Percentiles rank a stretch among this genome's conserved stretches.
phyloP scores from a whole-genome alignment of 2,113 vertebrate species.

The Gnathonemus longibarbis region DNA sequence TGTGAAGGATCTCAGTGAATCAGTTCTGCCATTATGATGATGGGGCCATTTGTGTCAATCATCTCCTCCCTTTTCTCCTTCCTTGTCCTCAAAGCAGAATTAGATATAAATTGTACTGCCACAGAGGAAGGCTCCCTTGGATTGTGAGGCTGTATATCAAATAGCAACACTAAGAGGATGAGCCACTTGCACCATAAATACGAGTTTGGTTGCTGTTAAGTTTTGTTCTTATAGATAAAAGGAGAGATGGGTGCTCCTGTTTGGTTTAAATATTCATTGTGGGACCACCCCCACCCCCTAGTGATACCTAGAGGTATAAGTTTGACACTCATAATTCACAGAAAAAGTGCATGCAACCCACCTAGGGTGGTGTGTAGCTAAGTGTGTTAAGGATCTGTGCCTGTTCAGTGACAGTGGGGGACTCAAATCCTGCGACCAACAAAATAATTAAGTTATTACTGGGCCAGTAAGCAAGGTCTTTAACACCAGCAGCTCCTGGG shows the following conservation, averaged over 20 bases:
- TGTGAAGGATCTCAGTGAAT: constrained; percentile 4
- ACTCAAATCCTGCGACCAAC: background rate
- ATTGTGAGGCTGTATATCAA: background rate
- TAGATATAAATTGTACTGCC: background rate
- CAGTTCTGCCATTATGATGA: background rate
- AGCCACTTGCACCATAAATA: background rate
- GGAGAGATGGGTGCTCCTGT: background rate
- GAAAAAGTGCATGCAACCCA: background rate
- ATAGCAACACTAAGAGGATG: background rate
- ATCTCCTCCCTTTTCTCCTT: background rate
- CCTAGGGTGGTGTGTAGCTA: background rate
- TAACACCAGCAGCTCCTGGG: background rate
- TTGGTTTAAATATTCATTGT: background rate
- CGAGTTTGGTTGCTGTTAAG: background rate
- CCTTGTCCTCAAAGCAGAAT: background rate
- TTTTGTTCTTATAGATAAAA: background rate
- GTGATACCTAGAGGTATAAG: background rate
- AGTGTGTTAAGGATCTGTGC: background rate
- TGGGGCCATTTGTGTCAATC: constrained; percentile 3
- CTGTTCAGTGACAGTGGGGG: background rate
- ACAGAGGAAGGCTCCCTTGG: background rate
- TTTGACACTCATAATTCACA: background rate
- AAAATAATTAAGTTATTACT: background rate
- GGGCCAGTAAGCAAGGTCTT: background rate
- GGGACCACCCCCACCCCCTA: background rate